Evolutionary conservation across 2,797 vertebrate genomes (phyloP), one percentile per base, ranked within the genome.

Genomic region (Melanotaenia pygmaea): DNA sequence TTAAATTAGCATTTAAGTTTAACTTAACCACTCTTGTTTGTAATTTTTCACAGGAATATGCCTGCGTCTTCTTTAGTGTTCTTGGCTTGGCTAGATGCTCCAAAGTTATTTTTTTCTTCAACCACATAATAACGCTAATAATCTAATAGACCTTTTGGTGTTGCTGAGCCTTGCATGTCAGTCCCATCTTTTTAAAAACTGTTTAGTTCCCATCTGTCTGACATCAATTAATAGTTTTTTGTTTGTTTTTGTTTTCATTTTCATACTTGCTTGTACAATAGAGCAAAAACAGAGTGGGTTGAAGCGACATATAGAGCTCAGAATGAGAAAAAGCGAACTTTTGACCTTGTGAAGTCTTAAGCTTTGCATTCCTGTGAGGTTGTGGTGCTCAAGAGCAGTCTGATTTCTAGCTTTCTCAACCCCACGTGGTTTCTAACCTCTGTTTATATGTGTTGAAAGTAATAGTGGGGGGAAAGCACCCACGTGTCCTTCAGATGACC

Each of bases 331-430:
- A 16, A 2, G 56, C 32, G 35, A 63, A 37, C 40, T 37, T 59
- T 68, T 86, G 90, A 88, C 85, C 86, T 74, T 62, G 51, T 61
- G 56, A 81, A n/a, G 35, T 68, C 67, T 32, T 66, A 38, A 70
- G 62, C 40, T 78, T 79, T 59, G 32, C 82, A 79, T 89, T 89
- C 81, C 78, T 62, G 45, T 22, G 68, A 83, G 76, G 74, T 43
- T 43, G 54, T 51, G 68, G 72, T 80, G 45, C 73, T 73, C 2
- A 4, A 79, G 47, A 76, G 34, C 64, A 57, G 67, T 71, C 47
- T 69, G 72, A 83, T 85, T 87, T 82, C 56, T 1, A 77, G 79
- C 76, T 82, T 78, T 72, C 78, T 58, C 63, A 71, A 13, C 64
- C 70, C 73, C 56, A 66, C 47, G 34, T 61, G 72, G 76, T 84